Evolutionary conservation across 2,797 vertebrate genomes (phyloP), one percentile per base, ranked within the genome.

Genomic region (Novumbra hubbsi): DNA sequence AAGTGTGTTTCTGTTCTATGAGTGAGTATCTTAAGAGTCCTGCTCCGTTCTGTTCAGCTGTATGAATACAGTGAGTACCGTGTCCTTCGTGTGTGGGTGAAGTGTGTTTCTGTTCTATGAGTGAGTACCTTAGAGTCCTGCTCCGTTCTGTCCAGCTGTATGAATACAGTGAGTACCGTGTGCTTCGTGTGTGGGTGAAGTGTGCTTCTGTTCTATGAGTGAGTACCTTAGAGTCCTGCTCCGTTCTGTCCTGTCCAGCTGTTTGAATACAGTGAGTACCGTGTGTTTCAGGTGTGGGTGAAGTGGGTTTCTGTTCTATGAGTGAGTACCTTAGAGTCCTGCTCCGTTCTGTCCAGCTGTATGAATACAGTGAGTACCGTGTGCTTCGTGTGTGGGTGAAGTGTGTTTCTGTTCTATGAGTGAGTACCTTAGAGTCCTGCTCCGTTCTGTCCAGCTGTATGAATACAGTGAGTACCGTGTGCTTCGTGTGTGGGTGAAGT

Each of bases 201-300:
- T 50, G 49, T 9, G 1, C 1, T 50, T 1, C 17, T 15, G 90
- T 99, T 96, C 90, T 98, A 98, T 49, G 96, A 98, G 67, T 68
- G 67, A 62, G 16, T 50, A 50, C 4, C 15, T 16, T 50, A 3
- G 24, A 1, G 4, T 38, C 34, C 34, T 21, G 4, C 3, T 21
- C 0, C 24, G 49, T 50, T 50, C 4, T 52, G 49, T 52, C 19
- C 17, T 52, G 19, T 38, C 34, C 34, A 5, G 34, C 1, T 38
- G 8, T 38, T 5, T 38, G 1, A 2, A 38, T 38, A 38, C 34
- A 49, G 48, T 49, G 48, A 49, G 15, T 49, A 49, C 48, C 2
- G 48, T 49, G 48, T 50, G 16, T 17, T 19, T 16, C 5, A 50
- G 17, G 49, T 5, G 49, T 50, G 4, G 17, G 1, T 50, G 17